phyloP scores from a whole-genome alignment of 2,888 invertebrate genomes.

The Caradrina clavipalpis region DNA sequence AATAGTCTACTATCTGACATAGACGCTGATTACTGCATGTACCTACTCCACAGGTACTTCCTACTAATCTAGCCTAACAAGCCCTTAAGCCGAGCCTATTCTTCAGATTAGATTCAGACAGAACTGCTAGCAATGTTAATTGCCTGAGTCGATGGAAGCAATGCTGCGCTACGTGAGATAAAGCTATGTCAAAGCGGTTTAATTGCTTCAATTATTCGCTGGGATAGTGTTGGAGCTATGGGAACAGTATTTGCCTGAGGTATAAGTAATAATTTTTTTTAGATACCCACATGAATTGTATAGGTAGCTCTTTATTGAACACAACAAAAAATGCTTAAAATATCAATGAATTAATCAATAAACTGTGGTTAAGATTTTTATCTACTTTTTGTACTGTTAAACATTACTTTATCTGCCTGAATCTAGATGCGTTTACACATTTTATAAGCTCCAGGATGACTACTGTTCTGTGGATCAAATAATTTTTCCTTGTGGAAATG shows the following conservation, averaged over 20 bases:
- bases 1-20: not conserved
- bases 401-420: no score
- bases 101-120: conserved; percentile 45
- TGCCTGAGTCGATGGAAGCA: conserved; percentile 26
- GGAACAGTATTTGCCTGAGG: conserved; percentile 2
- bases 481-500: no score
- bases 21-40: conserved; percentile 11
- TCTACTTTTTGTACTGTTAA: no score
- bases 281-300: no score
- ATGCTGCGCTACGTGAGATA: conserved; percentile 26
- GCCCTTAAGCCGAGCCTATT: conserved; percentile 34
- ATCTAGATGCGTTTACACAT: no score
- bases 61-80: conserved; percentile 34
- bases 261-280: not conserved
- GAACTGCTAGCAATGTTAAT: conserved; percentile 49
- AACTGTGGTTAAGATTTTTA: no score
- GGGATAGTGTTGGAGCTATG: conserved; percentile 30
- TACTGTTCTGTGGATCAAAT: no score
- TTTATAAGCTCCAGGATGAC: no score
- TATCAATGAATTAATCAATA: no score
- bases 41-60: not conserved
- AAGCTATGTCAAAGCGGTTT: conserved; percentile 17
- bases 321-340: no score
- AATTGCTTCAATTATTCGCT: conserved; percentile 40
- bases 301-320: no score